These are phyloP conservation scores for Channallabes apus DNA, from an alignment of 2,797 vertebrate species.

Conservation along the genomic window DNA sequence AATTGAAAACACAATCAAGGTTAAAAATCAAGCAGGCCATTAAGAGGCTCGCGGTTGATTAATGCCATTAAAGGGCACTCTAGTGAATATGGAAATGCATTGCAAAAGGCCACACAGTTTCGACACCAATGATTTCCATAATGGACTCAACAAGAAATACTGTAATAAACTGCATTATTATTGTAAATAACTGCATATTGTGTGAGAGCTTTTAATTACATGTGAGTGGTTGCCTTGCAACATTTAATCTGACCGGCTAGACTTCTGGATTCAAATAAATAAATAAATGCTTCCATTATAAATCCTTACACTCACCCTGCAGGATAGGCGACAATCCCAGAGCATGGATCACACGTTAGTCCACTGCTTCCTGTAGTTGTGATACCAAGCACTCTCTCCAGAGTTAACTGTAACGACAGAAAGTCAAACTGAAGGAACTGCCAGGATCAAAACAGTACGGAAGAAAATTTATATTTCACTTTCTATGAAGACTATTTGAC, in stretches of 20 bases:
- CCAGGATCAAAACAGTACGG: background rate
- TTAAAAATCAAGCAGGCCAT: background rate
- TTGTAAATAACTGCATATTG: background rate
- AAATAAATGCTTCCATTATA: background rate
- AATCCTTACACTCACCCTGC: slow-evolving; percentile 84
- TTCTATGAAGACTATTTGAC: background rate
- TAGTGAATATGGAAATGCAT: no score
- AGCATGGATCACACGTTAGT: slow-evolving; percentile 87
- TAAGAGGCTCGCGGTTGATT: background rate
- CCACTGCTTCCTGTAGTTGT: slow-evolving; percentile 88
- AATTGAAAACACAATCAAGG: background rate
- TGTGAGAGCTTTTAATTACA: background rate
- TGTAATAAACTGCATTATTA: no score
- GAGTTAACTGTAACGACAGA: slow-evolving; percentile 79
- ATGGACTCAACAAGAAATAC: background rate
- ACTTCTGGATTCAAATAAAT: background rate
- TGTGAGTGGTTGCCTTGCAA: background rate
- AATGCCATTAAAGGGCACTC: background rate
- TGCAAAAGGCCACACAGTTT: no score
- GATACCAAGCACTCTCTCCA: slow-evolving; percentile 94
- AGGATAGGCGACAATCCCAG: slow-evolving; percentile 92
- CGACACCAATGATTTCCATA: no score
- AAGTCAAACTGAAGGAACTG: background rate
- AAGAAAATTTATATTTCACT: background rate
- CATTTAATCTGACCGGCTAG: background rate